These are phyloP conservation scores for Eciton burchellii DNA, from an alignment of 1,140 invertebrate species.

Conservation along the genomic window DNA sequence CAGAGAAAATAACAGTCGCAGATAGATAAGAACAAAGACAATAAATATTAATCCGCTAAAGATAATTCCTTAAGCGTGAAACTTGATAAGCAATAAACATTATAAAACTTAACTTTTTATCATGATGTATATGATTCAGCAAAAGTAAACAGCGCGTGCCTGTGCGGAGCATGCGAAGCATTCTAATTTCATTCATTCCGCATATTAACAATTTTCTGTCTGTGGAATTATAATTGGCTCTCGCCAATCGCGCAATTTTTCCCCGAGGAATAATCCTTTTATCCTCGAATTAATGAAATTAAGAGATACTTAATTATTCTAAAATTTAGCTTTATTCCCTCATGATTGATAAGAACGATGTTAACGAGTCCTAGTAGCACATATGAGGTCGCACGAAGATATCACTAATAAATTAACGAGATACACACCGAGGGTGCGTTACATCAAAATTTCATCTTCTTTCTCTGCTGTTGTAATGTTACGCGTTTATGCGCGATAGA, in stretches of 20 bases:
- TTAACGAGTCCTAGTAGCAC: background rate
- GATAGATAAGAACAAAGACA: too few species aligned
- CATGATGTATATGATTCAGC: slow-evolving; percentile 35
- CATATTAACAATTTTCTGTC: slow-evolving; percentile 47
- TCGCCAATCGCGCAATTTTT: background rate
- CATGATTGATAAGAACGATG: background rate
- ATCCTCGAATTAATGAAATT: slow-evolving; percentile 22
- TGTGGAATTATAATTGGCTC: slow-evolving; percentile 8
- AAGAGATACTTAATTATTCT: slow-evolving; percentile 20
- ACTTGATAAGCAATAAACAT: background rate
- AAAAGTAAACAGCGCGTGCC: slow-evolving; percentile 31
- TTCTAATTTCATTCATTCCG: slow-evolving; percentile 16
- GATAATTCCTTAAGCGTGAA: slow-evolving; percentile 10
- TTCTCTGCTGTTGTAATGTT: too few species aligned
- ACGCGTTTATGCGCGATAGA: background rate
- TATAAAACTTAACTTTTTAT: slow-evolving; percentile 31
- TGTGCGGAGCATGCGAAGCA: background rate
- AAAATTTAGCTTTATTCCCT: slow-evolving; percentile 9
- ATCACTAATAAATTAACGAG: background rate
- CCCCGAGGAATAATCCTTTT: slow-evolving; percentile 14
- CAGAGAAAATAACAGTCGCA: too few species aligned
- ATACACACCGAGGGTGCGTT: too few species aligned
- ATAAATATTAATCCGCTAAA: too few species aligned
- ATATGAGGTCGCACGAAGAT: background rate
- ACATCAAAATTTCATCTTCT: too few species aligned